Base-by-base conservation (phyloP, 2,797 vertebrate genomes). In the Pangasius krempfi region DNA sequence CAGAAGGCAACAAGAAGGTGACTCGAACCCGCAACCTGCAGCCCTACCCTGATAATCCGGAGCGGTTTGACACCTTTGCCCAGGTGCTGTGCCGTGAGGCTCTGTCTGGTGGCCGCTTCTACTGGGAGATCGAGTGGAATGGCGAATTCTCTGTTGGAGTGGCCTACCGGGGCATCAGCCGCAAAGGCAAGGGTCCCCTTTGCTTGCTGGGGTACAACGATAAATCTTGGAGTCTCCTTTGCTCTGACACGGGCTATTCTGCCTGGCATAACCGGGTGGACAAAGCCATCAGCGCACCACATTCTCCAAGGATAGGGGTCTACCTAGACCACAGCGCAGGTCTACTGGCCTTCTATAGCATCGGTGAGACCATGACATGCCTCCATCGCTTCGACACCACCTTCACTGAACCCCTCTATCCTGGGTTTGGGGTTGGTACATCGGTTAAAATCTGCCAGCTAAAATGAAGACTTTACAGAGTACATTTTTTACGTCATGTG, bases 81-180 rank as follows among this genome's bases (percentile, higher is more conserved):
- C 96, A 97, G 93, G 96, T 97, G 85, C 90, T 97, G 88, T 97
- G 96, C 82, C 92, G 95, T 0, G 96, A 97, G 88, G 95, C 94
- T 4, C 91, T 97, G 87, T 96, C 95, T 0, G 94, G 95, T 3
- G 94, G 95, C 1, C 96, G 96, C 90, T 97, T 91, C 94, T 97
- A 97, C 94, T 97, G 96, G 96, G 96, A 97, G 93, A 96, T 97
- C 0, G 96, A 97, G 92, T 97, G 96, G 96, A 97, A 89, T 1
- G 96, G 96, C 47, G 96, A 97, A 93, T 96, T 97, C 93, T 97
- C 96, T 86, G 94, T 96, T 0, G 96, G 96, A 0, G 96, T 94
- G 90, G 95, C 96, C 87, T 97, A 97, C 93, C 95, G 80, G 86
- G 88, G 95, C 88, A 95, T 97, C 92, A 97, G 96, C 85, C 94